Base-by-base conservation (phyloP, 2,113 vertebrate genomes). In the Fregata magnificens region DNA sequence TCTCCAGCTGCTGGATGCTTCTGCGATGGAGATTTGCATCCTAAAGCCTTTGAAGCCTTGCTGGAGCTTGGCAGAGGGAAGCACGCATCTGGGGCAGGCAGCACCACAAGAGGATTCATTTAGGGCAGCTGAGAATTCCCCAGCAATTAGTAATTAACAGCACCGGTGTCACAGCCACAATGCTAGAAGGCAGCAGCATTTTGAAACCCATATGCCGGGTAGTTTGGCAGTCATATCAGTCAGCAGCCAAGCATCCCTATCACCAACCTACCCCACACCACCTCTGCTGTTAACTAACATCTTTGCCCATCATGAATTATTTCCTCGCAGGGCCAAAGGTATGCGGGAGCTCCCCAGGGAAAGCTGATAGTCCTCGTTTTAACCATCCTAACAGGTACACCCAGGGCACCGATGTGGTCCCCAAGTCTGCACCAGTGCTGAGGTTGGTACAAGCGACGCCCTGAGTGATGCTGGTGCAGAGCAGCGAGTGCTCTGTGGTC, bases 111-210 rank as follows among this genome's bases (percentile, higher is more conserved):
- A 70, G 22, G 53, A 55, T 42, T 66, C 59, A 55, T 22, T 28
- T 8, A 34, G 55, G 13, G 42, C 36, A 69, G 52, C 59, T 45
- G 34, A 79, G 73, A 19, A 26, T 18, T 59, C 25, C 52, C 40
- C 34, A 9, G 19, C 15, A 58, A 62, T 63, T 14, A 56, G 24
- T n/a, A 69, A 81, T 85, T 63, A 80, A 19, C 8, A 7, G 26
- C 2, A 3, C 34, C 3, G 4, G 31, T 20, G 16, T 49, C 40
- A 22, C 17, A 16, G n/a, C 40, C 69, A 40, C 8, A 0, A 9
- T 5, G 25, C 28, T 42, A 34, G 36, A 50, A 74, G 36, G 55
- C 24, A 29, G 42, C 1, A 5, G 34, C 18, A 18, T 52, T 77
- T 53, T 36, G 82, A 53, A 66, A 45, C 29, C 22, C 13, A 3